Evolutionary conservation across 2,888 invertebrate genomes (phyloP).

Genomic region (Acanthacorydalis orientalis): DNA sequence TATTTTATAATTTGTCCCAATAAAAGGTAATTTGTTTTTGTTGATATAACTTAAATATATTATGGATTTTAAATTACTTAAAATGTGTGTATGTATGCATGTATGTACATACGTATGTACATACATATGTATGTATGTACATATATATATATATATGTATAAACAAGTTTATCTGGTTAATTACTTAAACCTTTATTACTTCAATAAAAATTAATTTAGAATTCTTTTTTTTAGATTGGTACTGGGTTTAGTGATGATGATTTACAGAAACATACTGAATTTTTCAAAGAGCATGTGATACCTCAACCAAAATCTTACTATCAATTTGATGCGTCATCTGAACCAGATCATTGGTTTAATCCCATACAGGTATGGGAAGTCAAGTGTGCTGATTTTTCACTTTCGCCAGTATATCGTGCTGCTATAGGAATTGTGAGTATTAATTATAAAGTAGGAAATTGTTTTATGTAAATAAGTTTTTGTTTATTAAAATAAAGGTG

Average conservation of each 20-base stretch:
- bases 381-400: constrained; percentile 91
- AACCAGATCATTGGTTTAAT: constrained; percentile 82
- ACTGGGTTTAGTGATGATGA: constrained; percentile 91
- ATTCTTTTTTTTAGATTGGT: constrained; percentile 43
- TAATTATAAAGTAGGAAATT: too few relatives aligned
- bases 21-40: too few relatives aligned
- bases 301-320: constrained; percentile 64
- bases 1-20: neutral
- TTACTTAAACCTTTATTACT: neutral
- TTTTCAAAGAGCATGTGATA: constrained; percentile 60
- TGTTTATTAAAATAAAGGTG: too few relatives aligned
- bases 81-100: too few relatives aligned
- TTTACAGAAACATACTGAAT: constrained; percentile 56
- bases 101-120: too few relatives aligned
- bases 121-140: neutral
- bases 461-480: neutral
- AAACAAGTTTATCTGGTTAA: neutral
- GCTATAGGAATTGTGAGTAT: constrained; percentile 60
- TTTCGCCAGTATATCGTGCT: constrained; percentile 87
- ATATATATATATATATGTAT: neutral
- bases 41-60: too few relatives aligned
- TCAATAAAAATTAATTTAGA: neutral
- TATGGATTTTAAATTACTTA: too few relatives aligned
- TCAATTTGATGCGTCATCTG: constrained; percentile 49
- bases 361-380: constrained; percentile 88